These are phyloP conservation scores for Trachythela sp. DNA, from an alignment of 64 coral and sea anemone species.

Conservation along the genomic window DNA sequence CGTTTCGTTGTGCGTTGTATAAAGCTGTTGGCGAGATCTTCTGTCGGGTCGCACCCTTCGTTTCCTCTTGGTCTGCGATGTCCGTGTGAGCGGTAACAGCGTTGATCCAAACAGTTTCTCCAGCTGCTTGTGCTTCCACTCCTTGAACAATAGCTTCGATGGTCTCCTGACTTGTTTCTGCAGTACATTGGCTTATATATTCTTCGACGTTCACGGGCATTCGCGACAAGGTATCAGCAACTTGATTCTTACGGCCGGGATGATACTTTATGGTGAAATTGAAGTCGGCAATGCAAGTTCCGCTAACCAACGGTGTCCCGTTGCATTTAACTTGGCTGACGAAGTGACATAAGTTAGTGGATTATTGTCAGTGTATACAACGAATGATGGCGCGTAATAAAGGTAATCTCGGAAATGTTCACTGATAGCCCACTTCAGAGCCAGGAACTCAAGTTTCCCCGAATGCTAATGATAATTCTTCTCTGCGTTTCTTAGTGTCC, in stretches of 20 bases:
- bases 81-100: neutral
- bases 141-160: constrained; percentile 3
- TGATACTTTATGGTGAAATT: constrained; percentile 14
- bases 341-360: no score
- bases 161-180: no score
- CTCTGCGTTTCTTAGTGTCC: neutral
- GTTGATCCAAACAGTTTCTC: neutral
- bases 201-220: neutral
- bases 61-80: neutral
- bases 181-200: constrained; percentile 19
- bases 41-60: neutral
- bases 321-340: no score
- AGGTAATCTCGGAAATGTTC: no score
- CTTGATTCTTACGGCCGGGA: constrained; percentile 8
- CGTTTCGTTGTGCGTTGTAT: constrained; percentile 8
- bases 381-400: no score
- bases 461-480: neutral
- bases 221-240: constrained; percentile 14
- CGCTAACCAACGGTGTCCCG: constrained; percentile 1
- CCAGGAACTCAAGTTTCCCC: neutral
- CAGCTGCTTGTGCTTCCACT: constrained; percentile 1
- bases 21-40: neutral
- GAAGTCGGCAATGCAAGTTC: constrained; percentile 12
- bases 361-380: no score
- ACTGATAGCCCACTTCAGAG: no score